Evolutionary conservation across 2,888 invertebrate species (phyloP), one percentile per base, ranked within the genome.

Genomic region (Chrysolina oricalcia): DNA sequence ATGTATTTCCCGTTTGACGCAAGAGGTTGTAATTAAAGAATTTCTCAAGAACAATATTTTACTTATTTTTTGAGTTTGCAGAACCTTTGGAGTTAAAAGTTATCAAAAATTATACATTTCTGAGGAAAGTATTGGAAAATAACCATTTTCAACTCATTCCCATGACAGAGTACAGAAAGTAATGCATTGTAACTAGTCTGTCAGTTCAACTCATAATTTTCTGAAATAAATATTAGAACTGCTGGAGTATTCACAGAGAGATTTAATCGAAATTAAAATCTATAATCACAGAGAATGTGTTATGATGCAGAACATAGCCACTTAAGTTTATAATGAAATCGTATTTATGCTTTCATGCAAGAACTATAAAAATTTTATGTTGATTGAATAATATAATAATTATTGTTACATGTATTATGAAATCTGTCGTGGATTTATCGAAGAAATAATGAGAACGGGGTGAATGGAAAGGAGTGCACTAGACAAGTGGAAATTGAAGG

Each of bases 331-430:
- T 35, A 59, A 59, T 59, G 11, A n/a, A 59, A 59, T 59, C 27
- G 4, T 59, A 59, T 59, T 59, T 35, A 59, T 35, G 27, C n/a
- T 59, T 59, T 17, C 23, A n/a, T n/a, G n/a, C n/a, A 59, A 27
- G 9, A 59, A 27, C 59, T 59, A 59, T 63, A 48, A 63, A 46
- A 46, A 19, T 35, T 59, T 56, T 56, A 56, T 43, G 21, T 70
- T 68, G 43, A 68, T 73, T 73, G 64, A 62, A 68, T 67, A 73
- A 66, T 48, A 19, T 59, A 72, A 19, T 59, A 72, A 72, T 72
- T 66, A 66, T 46, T 23, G 15, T 35, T 50, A 67, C 27, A 15
- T 35, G 59, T n/a, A 27, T 59, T 27, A 27, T 27, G 59, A 59
- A 59, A 59, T 59, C 15, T 59, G 19, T 59, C 59, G 35, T 59